Conservation (phyloP, 2,888 invertebrate genomes). For the Monochamus alternatus region DNA sequence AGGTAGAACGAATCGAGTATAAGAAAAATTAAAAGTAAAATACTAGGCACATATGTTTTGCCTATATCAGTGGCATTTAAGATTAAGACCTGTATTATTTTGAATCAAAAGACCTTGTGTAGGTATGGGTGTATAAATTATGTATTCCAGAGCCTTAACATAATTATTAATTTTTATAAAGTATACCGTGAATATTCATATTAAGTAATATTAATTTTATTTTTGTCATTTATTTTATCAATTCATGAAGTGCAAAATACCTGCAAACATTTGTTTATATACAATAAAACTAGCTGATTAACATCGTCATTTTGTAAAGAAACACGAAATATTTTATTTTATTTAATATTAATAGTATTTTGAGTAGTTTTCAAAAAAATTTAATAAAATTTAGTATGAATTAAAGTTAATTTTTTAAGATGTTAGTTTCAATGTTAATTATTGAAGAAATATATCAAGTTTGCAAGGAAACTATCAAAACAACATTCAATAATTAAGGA, state of each 20-base stretch:
- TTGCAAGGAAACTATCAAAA: too few species aligned
- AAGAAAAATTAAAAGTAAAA: slow-evolving; percentile 80
- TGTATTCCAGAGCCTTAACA: neutral
- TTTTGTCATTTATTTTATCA: neutral
- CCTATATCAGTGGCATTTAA: slow-evolving; percentile 4
- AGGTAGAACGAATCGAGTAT: slow-evolving; percentile 98
- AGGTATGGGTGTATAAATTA: neutral
- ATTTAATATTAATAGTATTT: too few species aligned
- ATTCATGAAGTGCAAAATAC: neutral
- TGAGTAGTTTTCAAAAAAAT: too few species aligned
- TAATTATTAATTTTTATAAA: neutral
- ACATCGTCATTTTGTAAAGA: too few species aligned
- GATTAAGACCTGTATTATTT: neutral
- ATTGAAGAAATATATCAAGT: too few species aligned
- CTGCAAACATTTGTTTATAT: neutral
- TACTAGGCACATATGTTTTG: neutral
- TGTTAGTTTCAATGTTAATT: too few species aligned
- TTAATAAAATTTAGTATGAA: too few species aligned
- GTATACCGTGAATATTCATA: neutral
- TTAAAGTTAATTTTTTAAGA: too few species aligned
- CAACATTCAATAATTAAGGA: too few species aligned
- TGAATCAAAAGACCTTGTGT: neutral
- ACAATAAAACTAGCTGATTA: too few species aligned
- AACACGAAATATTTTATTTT: too few species aligned
- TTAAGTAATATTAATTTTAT: neutral